phyloP scores from a whole-genome alignment of 2,113 vertebrate species.

The Misgurnus mizolepis region DNA sequence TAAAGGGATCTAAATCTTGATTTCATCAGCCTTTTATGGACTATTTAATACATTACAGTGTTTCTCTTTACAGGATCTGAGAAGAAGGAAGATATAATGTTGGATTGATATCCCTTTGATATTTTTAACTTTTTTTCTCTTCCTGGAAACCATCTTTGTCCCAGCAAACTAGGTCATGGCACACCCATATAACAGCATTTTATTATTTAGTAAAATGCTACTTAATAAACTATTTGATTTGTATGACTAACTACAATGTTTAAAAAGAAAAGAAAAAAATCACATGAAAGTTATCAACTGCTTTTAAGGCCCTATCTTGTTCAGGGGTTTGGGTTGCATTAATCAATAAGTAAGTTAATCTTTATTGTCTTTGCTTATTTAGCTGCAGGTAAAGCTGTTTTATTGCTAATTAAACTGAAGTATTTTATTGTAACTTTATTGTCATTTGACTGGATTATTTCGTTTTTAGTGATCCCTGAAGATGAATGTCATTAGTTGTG shows the following conservation, averaged over 20 bases:
- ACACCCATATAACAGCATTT: slow-evolving; percentile 93
- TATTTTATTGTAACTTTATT: slow-evolving; percentile 67
- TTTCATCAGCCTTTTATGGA: slow-evolving; percentile 88
- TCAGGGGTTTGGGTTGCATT: slow-evolving; percentile 90
- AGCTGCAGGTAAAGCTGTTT: slow-evolving; percentile 58
- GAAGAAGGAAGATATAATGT: slow-evolving; percentile 96
- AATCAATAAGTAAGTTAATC: slow-evolving; percentile 87
- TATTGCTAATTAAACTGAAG: slow-evolving; percentile 69
- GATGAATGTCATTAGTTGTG: slow-evolving; percentile 55
- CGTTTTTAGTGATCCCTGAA: slow-evolving; percentile 48
- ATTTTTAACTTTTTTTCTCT: slow-evolving; percentile 80
- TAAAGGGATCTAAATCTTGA: slow-evolving; percentile 89
- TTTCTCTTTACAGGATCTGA: slow-evolving; percentile 88
- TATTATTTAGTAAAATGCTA: slow-evolving; percentile 85
- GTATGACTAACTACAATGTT: slow-evolving; percentile 57
- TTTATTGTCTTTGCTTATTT: slow-evolving; percentile 76
- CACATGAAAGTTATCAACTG: slow-evolving; percentile 58
- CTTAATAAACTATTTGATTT: slow-evolving; percentile 85
- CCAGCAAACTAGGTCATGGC: slow-evolving; percentile 98
- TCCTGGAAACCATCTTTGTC: slow-evolving; percentile 97
- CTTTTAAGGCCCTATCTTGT: slow-evolving; percentile 82
- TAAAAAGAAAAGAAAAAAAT: slow-evolving; percentile 41
- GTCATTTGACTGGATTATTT: slow-evolving; percentile 49
- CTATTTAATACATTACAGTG: slow-evolving; percentile 85
- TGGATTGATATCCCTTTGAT: slow-evolving; percentile 89